Evolutionary conservation across 2,888 invertebrate genomes (phyloP).

Genomic region (Hypomecis punctinalis): DNA sequence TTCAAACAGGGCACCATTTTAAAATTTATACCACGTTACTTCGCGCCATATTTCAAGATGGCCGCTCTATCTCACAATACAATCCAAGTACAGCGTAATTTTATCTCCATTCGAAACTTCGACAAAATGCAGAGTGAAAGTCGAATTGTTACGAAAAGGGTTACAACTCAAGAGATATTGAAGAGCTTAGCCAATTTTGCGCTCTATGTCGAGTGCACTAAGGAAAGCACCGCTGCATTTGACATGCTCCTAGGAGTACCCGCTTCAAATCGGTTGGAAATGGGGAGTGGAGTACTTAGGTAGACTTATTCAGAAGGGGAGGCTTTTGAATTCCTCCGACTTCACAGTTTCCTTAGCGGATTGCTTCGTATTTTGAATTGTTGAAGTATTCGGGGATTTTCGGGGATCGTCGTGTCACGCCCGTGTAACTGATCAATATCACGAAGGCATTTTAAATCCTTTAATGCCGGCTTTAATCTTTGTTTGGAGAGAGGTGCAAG

Average conservation of each 20-base stretch:
- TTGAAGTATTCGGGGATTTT: conserved; percentile 15
- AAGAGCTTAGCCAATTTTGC: conserved; percentile 29
- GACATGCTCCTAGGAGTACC: conserved; percentile 16
- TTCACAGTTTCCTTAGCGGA: conserved; percentile 28
- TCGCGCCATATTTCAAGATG: conserved; percentile 49
- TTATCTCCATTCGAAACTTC: conserved; percentile 47
- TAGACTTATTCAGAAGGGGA: conserved; percentile 33
- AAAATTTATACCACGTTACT: conserved; percentile 22
- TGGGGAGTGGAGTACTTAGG: conserved; percentile 33
- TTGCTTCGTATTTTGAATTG: conserved; percentile 26
- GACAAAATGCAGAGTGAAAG: conserved; percentile 40
- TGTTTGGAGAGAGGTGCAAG: too few relatives aligned
- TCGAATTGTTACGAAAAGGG: conserved; percentile 41
- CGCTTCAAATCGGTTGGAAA: conserved; percentile 30
- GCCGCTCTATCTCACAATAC: conserved; percentile 44
- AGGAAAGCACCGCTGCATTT: conserved; percentile 25
- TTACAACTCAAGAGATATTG: conserved; percentile 30
- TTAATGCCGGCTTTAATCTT: neutral
- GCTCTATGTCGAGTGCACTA: conserved; percentile 34
- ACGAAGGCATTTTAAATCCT: conserved; percentile 15
- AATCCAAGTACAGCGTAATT: conserved; percentile 42
- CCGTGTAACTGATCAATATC: conserved; percentile 17
- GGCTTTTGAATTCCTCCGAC: conserved; percentile 35
- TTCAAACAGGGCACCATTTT: conserved; percentile 27
- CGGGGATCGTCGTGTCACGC: conserved; percentile 20